Evolutionary conservation across 2,888 invertebrate species (phyloP).

Genomic region (Theretra japonica): DNA sequence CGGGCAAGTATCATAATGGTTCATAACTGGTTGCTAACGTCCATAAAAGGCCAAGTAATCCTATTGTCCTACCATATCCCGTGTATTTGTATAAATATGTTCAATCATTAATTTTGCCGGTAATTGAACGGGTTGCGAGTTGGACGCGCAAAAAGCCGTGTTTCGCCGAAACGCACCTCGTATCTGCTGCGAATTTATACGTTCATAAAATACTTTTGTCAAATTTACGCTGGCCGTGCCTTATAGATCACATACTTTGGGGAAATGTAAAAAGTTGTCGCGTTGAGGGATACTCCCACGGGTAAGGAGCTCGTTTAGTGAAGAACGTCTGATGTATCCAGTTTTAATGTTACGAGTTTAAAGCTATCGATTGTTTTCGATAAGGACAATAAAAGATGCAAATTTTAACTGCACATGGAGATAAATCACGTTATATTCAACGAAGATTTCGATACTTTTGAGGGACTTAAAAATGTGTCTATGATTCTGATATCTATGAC

Average conservation of each 20-base stretch:
- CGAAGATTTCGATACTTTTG: too few species aligned
- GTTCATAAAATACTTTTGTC: conserved; percentile 83
- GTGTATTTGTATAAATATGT: conserved; percentile 66
- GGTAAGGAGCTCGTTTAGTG: neutral
- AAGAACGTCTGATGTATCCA: too few species aligned
- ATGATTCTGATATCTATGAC: too few species aligned
- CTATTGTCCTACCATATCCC: conserved; percentile 69
- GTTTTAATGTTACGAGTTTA: too few species aligned
- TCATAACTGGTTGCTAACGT: conserved; percentile 78
- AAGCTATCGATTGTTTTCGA: too few species aligned
- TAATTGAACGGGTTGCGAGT: conserved; percentile 79
- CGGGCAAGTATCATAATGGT: conserved; percentile 72
- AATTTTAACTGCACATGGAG: too few species aligned
- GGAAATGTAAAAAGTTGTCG: conserved; percentile 27
- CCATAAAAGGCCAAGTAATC: conserved; percentile 80
- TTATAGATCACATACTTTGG: conserved; percentile 69
- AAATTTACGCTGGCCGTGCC: conserved; percentile 78
- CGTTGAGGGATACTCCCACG: conserved; percentile 21
- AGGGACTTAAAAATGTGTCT: too few species aligned
- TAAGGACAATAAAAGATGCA: too few species aligned
- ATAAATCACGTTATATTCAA: too few species aligned
- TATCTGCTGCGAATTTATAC: conserved; percentile 74
- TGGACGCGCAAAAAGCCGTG: conserved; percentile 69
- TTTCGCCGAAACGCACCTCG: conserved; percentile 52
- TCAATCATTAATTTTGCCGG: conserved; percentile 82